Evolutionary conservation across 2,797 vertebrate genomes (phyloP).

Genomic region (Cottoperca gobio): DNA sequence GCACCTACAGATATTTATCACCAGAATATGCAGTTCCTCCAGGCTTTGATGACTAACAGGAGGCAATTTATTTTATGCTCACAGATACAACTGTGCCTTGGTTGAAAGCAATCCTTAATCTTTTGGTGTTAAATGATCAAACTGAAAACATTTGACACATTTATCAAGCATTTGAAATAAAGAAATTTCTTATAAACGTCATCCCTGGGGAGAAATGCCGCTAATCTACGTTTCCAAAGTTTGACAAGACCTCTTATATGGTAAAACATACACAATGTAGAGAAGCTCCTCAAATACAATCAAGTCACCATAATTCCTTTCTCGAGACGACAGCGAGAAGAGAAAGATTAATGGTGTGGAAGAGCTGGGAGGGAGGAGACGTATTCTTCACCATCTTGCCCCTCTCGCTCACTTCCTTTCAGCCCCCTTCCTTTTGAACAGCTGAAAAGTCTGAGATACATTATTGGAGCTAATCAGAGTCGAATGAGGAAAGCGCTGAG

Average conservation of each 20-base stretch:
- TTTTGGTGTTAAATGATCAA: not conserved
- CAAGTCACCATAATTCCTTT: conserved; percentile 72
- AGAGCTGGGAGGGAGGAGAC: conserved; percentile 56
- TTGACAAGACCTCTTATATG: conserved; percentile 33
- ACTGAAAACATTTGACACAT: not conserved
- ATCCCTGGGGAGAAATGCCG: conserved; percentile 7
- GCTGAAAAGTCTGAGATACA: conserved; percentile 91
- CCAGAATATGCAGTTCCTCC: not conserved
- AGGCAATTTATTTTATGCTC: not conserved
- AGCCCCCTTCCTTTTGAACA: conserved; percentile 73
- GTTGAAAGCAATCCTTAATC: not conserved
- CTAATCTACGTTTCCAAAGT: conserved; percentile 40
- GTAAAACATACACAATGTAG: conserved; percentile 54
- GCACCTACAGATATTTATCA: not conserved
- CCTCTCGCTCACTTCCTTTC: conserved; percentile 55
- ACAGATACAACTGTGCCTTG: not conserved
- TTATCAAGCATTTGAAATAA: not conserved
- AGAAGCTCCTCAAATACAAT: conserved; percentile 71
- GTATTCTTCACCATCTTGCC: conserved; percentile 61
- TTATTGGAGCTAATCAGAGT: conserved; percentile 94
- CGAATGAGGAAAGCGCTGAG: conserved; percentile 93
- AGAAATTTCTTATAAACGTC: not conserved
- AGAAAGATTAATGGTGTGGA: conserved; percentile 74
- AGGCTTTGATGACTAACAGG: not conserved
- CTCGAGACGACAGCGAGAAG: conserved; percentile 48